These are phyloP conservation scores for Cyanoliseus patagonus DNA, from an alignment of 2,113 vertebrate species.

Conservation along the genomic window DNA sequence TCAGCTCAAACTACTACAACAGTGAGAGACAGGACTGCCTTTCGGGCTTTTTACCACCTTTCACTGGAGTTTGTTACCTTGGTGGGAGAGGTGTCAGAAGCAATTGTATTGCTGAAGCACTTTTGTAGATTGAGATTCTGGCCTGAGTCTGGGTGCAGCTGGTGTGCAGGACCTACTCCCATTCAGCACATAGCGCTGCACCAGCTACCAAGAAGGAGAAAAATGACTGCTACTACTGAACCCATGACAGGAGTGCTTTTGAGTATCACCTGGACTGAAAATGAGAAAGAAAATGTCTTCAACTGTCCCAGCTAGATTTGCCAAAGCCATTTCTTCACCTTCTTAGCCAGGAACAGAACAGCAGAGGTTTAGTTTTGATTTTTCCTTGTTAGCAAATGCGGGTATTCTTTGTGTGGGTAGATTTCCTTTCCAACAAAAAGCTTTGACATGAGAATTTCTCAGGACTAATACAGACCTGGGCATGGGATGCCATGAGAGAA, in stretches of 20 bases:
- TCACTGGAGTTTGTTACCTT: not conserved
- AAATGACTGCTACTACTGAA: too few species aligned
- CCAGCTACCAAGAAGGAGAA: too few species aligned
- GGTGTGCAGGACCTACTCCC: rapidly evolving
- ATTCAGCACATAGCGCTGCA: too few species aligned
- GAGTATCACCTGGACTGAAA: not conserved
- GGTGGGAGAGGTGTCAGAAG: not conserved
- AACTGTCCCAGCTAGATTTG: not conserved
- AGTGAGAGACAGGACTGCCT: not conserved
- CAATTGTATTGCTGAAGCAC: rapidly evolving
- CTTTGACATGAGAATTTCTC: not conserved
- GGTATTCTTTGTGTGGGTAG: not conserved
- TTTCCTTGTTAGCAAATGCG: not conserved
- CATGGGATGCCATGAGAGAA: not conserved
- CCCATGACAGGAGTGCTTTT: not conserved
- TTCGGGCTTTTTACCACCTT: not conserved
- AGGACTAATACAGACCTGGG: not conserved
- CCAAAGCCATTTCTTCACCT: not conserved
- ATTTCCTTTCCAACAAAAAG: not conserved
- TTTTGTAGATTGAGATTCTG: not conserved
- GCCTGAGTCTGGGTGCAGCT: not conserved
- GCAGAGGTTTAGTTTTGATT: not conserved
- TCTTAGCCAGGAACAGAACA: not conserved
- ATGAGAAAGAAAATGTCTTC: not conserved
- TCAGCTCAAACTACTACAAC: not conserved